Conservation (phyloP, 1,140 invertebrate species). For the Micrasema minimum region DNA sequence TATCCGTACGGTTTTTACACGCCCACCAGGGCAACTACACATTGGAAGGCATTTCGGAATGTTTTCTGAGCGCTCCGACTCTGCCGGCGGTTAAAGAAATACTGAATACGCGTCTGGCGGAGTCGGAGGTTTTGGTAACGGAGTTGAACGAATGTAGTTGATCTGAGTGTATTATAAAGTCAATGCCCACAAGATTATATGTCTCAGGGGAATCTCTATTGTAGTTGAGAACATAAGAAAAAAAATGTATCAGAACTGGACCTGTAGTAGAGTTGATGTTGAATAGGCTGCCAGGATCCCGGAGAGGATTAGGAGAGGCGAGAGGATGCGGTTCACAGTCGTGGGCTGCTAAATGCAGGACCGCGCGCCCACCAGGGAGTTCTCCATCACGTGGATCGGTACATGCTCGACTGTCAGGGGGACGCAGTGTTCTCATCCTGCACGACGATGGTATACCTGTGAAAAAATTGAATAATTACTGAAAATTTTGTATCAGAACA, state of each 20-base stretch:
- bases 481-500: not conserved
- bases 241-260: conserved; percentile 58
- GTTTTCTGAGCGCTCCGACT: too few relatives aligned
- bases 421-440: conserved; percentile 92
- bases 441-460: conserved; percentile 90
- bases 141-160: too few relatives aligned
- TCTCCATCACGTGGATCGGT: conserved; percentile 86
- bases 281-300: conserved; percentile 94
- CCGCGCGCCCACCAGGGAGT: conserved; percentile 77
- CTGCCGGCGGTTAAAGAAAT: too few relatives aligned
- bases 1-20: too few relatives aligned
- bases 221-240: not conserved
- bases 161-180: too few relatives aligned
- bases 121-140: too few relatives aligned
- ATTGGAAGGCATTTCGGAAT: too few relatives aligned
- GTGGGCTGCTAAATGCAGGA: conserved; percentile 81
- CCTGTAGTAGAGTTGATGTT: conserved; percentile 86
- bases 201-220: too few relatives aligned
- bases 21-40: too few relatives aligned
- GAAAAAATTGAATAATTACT: conserved; percentile 37
- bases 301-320: conserved; percentile 85
- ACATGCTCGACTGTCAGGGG: conserved; percentile 89
- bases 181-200: too few relatives aligned
- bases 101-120: too few relatives aligned
- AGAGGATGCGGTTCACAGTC: conserved; percentile 88